A percentile compares a stretch with the other conserved stretches of the same genome.
These are phyloP conservation scores for Zaprionus tsacasi DNA, from an alignment of 1,140 invertebrate genomes.

Conservation along the genomic window DNA sequence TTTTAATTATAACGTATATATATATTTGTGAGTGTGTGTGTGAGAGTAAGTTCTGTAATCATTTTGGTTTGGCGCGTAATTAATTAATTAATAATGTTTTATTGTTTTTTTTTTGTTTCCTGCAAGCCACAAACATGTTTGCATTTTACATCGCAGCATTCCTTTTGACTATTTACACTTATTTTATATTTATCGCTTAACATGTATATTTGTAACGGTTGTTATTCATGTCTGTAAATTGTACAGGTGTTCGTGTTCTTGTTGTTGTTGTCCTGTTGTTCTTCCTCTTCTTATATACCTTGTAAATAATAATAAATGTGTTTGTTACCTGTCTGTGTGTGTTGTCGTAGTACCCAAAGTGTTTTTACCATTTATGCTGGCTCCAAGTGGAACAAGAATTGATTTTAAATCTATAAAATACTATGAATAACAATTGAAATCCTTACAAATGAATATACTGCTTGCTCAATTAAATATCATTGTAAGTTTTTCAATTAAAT, in stretches of 20 bases:
- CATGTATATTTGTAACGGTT: constrained; percentile 55
- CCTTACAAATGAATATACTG: neutral
- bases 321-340: neutral
- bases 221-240: constrained; percentile 24
- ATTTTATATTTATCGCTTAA: constrained; percentile 40
- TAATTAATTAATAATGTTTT: constrained; percentile 40
- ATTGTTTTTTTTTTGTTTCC: constrained; percentile 64
- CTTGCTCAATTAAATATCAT: neutral
- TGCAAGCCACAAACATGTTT: constrained; percentile 51
- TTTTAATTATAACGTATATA: constrained; percentile 43
- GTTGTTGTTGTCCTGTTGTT: constrained; percentile 9
- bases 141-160: constrained; percentile 43
- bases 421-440: constrained; percentile 1
- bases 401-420: neutral
- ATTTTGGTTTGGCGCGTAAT: constrained; percentile 59
- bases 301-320: constrained; percentile 1
- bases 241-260: constrained; percentile 20
- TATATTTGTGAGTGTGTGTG: constrained; percentile 3
- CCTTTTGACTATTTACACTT: constrained; percentile 32
- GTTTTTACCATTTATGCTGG: constrained; percentile 1
- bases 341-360: neutral
- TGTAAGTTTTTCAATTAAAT: neutral
- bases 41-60: constrained; percentile 9
- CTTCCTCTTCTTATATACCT: neutral
- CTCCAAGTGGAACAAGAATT: constrained; percentile 10